phyloP scores from a whole-genome alignment of 2,888 invertebrate genomes.

The Dendrolimus houi region DNA sequence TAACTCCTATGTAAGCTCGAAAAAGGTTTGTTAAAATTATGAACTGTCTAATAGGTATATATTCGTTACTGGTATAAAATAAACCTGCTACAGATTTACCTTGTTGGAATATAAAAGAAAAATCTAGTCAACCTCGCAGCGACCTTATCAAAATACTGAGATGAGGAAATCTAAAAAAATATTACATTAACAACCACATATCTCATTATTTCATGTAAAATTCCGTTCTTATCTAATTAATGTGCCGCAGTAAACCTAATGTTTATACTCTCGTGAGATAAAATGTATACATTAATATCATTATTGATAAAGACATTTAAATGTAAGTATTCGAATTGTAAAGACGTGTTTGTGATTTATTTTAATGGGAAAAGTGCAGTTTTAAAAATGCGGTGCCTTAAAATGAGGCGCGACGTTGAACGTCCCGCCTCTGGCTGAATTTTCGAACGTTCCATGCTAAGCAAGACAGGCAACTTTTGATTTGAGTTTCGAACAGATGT shows the following conservation, averaged over 20 bases:
- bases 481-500: conserved; percentile 26
- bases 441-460: conserved; percentile 10
- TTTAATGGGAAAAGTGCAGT: conserved; percentile 19
- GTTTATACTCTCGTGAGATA: conserved; percentile 7
- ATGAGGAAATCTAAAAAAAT: background rate
- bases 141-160: no score
- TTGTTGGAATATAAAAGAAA: no score
- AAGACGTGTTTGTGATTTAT: conserved; percentile 31
- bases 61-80: no score
- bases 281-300: conserved; percentile 31
- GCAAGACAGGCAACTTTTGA: conserved; percentile 10
- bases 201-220: conserved; percentile 30
- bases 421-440: conserved; percentile 40
- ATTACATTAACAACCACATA: background rate
- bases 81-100: no score
- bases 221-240: conserved; percentile 35
- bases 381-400: conserved; percentile 55
- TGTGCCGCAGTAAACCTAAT: conserved; percentile 3
- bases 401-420: conserved; percentile 49
- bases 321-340: conserved; percentile 27
- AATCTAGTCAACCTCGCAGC: no score
- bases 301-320: conserved; percentile 34
- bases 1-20: no score
- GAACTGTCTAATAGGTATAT: no score
- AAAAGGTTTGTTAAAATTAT: no score